These are phyloP conservation scores for Cryptomyrus ogoouensis DNA, from an alignment of 2,113 vertebrate genomes.

Conservation along the genomic window DNA sequence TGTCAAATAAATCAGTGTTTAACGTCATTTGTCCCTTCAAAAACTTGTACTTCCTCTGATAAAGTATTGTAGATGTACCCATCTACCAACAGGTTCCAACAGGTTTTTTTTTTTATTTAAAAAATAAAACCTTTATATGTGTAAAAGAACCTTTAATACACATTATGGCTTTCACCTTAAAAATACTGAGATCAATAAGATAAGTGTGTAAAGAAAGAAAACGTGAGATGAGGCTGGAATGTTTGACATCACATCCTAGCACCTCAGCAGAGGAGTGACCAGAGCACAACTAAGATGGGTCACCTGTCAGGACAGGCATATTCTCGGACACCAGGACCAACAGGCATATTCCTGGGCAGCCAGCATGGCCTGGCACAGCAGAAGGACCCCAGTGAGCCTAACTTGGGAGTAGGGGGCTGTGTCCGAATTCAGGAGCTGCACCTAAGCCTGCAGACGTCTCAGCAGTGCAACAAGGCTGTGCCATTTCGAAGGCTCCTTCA, in stretches of 20 bases:
- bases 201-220: not conserved
- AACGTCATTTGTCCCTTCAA: not conserved
- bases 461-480: not conserved
- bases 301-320: not conserved
- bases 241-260: not conserved
- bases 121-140: not conserved
- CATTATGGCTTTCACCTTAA: not conserved
- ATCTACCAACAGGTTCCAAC: not conserved
- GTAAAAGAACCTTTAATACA: not conserved
- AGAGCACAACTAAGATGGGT: not conserved
- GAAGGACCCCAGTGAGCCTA: not conserved
- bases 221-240: not conserved
- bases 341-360: not conserved
- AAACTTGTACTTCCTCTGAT: not conserved
- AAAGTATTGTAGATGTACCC: not conserved
- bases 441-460: not conserved
- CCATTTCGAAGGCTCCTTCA: not conserved
- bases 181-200: not conserved
- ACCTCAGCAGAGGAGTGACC: not conserved
- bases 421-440: not conserved
- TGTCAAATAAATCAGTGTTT: not conserved
- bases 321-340: not conserved
- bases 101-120: not conserved
- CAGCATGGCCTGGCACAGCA: not conserved
- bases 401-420: no score